Conservation (phyloP, 2,113 vertebrate species). For the Bujurquina vittata region DNA sequence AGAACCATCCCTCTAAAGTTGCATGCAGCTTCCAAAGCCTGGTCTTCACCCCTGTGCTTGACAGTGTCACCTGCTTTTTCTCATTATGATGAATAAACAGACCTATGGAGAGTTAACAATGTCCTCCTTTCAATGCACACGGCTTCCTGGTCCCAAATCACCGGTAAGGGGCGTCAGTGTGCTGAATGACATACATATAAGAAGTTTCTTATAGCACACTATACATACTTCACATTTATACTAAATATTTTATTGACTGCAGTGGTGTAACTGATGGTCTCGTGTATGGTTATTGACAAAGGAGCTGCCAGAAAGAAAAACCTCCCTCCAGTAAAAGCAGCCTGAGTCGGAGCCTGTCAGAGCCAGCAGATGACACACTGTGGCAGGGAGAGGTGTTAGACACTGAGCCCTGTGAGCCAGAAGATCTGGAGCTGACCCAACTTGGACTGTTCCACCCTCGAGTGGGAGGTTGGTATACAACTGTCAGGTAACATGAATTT, state of each 20-base stretch:
- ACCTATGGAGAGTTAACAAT: constrained; percentile 28
- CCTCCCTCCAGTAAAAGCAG: constrained; percentile 20
- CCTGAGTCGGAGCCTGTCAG: constrained; percentile 34
- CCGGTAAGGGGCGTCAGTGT: constrained; percentile 27
- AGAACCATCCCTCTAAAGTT: constrained; percentile 19
- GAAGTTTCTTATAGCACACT: neutral
- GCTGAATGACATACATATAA: constrained; percentile 51
- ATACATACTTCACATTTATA: constrained; percentile 20
- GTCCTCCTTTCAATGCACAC: constrained; percentile 28
- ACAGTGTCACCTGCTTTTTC: constrained; percentile 42
- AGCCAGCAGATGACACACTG: constrained; percentile 51
- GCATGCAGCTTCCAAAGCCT: neutral
- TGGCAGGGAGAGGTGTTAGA: constrained; percentile 48
- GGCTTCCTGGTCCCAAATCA: constrained; percentile 42
- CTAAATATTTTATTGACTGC: constrained; percentile 55
- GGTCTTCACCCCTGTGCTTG: neutral
- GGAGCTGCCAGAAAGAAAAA: constrained; percentile 46
- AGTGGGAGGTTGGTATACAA: constrained; percentile 29
- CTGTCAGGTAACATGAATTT: constrained; percentile 26
- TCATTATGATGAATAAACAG: constrained; percentile 59
- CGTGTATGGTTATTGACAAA: constrained; percentile 30
- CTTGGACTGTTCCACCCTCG: constrained; percentile 32
- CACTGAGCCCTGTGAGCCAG: constrained; percentile 25
- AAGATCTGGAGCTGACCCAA: constrained; percentile 41
- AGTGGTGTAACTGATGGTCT: neutral